phyloP scores from a whole-genome alignment of 2,797 vertebrate species.

The Bucorvus abyssinicus region DNA sequence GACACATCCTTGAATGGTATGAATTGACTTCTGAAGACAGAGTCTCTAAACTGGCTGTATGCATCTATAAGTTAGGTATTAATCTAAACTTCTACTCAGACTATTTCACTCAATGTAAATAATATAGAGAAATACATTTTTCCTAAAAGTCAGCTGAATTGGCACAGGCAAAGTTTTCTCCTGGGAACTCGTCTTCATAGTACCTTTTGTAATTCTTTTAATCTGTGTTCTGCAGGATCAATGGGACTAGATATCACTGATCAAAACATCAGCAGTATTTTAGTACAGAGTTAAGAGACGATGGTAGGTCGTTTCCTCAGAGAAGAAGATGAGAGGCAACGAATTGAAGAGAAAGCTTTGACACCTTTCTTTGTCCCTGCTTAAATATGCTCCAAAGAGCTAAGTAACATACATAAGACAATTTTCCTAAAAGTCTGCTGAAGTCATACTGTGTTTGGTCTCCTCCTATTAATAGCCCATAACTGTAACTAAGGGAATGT shows the following conservation, averaged over 20 bases:
- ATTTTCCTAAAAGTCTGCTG: background rate
- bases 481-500: background rate
- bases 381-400: background rate
- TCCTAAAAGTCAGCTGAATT: background rate
- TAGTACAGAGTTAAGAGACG: background rate
- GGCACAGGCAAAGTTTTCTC: background rate
- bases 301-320: background rate
- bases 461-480: background rate
- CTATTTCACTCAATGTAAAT: background rate
- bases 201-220: background rate
- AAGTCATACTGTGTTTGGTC: background rate
- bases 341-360: background rate
- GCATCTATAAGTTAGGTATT: background rate
- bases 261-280: background rate
- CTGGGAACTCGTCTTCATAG: background rate
- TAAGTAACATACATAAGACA: background rate
- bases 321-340: background rate
- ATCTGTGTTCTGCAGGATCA: background rate
- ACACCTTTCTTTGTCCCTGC: background rate
- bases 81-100: background rate
- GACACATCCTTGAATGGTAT: fast-evolving
- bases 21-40: background rate
- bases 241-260: background rate
- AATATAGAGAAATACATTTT: background rate
- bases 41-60: background rate